Evolutionary conservation across 2,888 invertebrate species (phyloP).

Genomic region (Anodontia alba): DNA sequence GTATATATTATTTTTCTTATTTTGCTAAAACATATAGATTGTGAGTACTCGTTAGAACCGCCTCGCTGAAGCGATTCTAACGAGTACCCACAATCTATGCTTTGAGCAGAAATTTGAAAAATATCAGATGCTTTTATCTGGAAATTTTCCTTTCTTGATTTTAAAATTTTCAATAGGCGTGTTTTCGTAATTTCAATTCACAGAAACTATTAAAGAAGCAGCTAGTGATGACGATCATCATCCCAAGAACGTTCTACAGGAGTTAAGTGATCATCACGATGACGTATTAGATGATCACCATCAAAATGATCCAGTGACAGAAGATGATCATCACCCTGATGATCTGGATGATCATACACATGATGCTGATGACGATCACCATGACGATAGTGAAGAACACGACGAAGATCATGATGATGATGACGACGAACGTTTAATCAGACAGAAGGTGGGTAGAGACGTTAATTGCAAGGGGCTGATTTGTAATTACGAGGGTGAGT

Average conservation of each 20-base stretch:
- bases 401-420: conserved; percentile 46
- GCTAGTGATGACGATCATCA: neutral
- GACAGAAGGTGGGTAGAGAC: conserved; percentile 36
- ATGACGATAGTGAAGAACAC: conserved; percentile 26
- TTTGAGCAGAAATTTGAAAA: no score
- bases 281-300: neutral
- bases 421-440: conserved; percentile 48
- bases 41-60: no score
- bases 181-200: no score
- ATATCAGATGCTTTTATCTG: no score
- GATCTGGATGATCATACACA: conserved; percentile 24
- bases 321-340: neutral
- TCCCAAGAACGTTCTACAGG: neutral
- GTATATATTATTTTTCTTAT: no score
- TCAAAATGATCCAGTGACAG: neutral
- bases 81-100: no score
- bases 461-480: no score
- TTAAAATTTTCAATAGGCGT: no score
- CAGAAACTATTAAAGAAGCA: neutral
- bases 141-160: no score
- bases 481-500: no score
- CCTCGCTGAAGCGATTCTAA: no score
- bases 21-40: no score
- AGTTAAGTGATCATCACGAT: neutral
- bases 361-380: conserved; percentile 34